Evolutionary conservation across 2,797 vertebrate genomes (phyloP), one percentile per base, ranked within the genome.

Genomic region (Galaxias olidus): DNA sequence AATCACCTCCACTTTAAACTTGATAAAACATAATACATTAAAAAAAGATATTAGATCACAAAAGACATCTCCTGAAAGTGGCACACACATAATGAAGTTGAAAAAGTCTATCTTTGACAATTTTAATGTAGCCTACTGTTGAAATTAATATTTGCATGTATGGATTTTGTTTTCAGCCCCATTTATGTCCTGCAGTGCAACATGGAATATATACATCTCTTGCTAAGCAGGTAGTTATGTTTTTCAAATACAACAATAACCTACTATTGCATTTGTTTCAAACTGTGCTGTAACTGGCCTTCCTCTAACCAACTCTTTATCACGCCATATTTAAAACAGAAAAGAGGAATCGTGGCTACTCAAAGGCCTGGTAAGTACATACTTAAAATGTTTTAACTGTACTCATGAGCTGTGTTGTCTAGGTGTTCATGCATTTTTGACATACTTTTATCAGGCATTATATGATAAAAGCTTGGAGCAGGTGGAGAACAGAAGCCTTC

Each of bases 321-420:
- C 15, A 2, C 61, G 67, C 19, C 75, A 59, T 60, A 82, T 71
- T 65, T 84, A 69, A 11, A 56, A 65, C 87, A 98, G 96, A 87
- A 96, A 93, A 79, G 94, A 95, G 78, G 96, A 98, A 85, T 94
- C 96, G 1, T 45, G 93, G 75, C 84, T 95, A 77, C 91, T 92
- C 52, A 98, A 99, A 94, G 97, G 96, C 86, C 84, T 98, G 90
- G 96, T 98, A 92, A 93, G 94, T 73, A 18, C 14, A 44, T 7
- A 43, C 5, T 10, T 4, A n/a, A 1, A 1, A 18, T 72, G 3
- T 54, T 5, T 1, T 18, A n/a, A 10, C 13, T n/a, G 20, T 47
- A 48, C 4, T 50, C n/a, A 10, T 0, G 13, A 45, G 20, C 41
- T 58, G 59, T 41, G 18, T 12, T 61, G 13, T 30, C 30, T 50